phyloP scores from a whole-genome alignment of 37 sponge, comb jelly and placozoan genomes.

The Chondrosia reniformis region DNA sequence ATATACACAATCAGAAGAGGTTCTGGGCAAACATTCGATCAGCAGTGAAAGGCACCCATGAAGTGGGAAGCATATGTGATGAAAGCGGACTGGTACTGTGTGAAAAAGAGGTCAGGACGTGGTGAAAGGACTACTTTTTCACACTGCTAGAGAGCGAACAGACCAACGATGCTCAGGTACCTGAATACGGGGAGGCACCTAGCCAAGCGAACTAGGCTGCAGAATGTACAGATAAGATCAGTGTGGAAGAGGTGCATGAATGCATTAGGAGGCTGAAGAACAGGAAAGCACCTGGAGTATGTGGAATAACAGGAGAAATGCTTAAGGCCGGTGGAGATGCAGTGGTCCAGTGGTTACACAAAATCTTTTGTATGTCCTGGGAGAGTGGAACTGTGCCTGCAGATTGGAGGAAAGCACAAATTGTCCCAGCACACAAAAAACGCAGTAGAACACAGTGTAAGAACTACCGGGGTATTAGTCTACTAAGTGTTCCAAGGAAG shows the following conservation, averaged over 20 bases:
- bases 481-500: conserved; percentile 15
- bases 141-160: too few species aligned
- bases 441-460: conserved; percentile 11
- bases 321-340: conserved; percentile 20
- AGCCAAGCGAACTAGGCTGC: too few species aligned
- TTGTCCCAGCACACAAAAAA: conserved; percentile 20
- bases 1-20: too few species aligned
- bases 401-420: not conserved
- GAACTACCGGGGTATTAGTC: conserved; percentile 23
- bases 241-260: conserved; percentile 6
- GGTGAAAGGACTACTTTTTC: too few species aligned
- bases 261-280: not conserved
- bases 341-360: conserved; percentile 11
- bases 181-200: too few species aligned
- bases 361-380: conserved; percentile 6
- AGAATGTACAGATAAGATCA: too few species aligned
- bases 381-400: conserved; percentile 6
- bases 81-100: too few species aligned
- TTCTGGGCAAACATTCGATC: too few species aligned
- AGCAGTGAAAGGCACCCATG: too few species aligned
- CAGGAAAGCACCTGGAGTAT: conserved; percentile 7
- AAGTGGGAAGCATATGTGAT: too few species aligned
- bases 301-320: conserved; percentile 15
- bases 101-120: too few species aligned
- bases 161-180: too few species aligned